These are phyloP conservation scores for Siderastrea siderea DNA, from an alignment of 92 coral and sea anemone genomes.

Conservation along the genomic window DNA sequence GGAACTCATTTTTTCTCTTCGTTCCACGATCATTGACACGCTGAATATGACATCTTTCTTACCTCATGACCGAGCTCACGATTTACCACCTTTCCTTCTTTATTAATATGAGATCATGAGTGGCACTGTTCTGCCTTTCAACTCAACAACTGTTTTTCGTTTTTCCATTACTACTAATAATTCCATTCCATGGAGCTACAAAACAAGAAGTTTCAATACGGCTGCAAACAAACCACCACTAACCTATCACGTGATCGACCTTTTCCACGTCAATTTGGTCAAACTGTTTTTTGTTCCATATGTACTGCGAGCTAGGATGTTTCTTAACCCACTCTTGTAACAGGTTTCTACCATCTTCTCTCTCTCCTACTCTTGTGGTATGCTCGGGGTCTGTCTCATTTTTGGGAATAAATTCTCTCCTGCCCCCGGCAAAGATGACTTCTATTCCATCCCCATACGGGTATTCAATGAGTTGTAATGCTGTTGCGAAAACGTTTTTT, in stretches of 20 bases:
- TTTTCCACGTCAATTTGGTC: constrained; percentile 80
- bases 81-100: no score
- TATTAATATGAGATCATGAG: no score
- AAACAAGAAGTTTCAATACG: neutral
- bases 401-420: constrained; percentile 78
- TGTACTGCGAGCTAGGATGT: constrained; percentile 71
- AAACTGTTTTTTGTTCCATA: constrained; percentile 85
- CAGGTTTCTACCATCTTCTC: constrained; percentile 85
- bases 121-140: no score
- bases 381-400: constrained; percentile 80
- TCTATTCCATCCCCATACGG: constrained; percentile 93
- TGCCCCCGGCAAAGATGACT: constrained; percentile 90
- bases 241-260: constrained; percentile 89
- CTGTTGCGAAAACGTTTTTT: constrained; percentile 38
- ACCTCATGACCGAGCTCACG: no score
- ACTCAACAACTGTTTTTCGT: no score
- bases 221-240: neutral
- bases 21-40: no score
- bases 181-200: neutral
- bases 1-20: no score
- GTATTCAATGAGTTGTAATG: constrained; percentile 87
- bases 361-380: constrained; percentile 38
- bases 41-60: no score
- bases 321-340: constrained; percentile 80
- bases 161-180: neutral